Evolutionary conservation across 1,140 invertebrate genomes (phyloP), one percentile per base, ranked within the genome.

Genomic region (Gonioctena quinquepunctata): DNA sequence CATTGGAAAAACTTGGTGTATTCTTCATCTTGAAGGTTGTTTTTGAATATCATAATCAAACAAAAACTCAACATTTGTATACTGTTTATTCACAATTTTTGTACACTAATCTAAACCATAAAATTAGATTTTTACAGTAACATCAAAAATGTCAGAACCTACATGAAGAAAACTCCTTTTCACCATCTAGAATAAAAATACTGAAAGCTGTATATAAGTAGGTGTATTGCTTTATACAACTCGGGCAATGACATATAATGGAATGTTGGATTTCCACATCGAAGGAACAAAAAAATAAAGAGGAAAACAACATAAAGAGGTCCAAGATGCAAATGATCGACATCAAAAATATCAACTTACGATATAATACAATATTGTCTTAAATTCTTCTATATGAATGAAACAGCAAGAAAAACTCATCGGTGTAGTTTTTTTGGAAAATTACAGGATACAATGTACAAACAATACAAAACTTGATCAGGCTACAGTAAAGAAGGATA

Each of bases 121-220:
- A 73, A 49, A 70, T 68, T 71, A 66, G 57, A 65, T 73, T 73
- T 66, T 70, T 67, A 69, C n/a, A 52, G 26, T 67, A 70, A 70
- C 71, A 73, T 66, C 68, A 28, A 62, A 59, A 73, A 72, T 70
- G 71, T 70, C 64, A 56, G 68, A 57, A 65, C 33, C 71, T 73
- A 73, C 68, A 69, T 60, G 42, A 67, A 67, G 56, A 67, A 67
- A 71, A 69, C 66, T 75, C 68, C 74, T n/a, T 52, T 76, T 72
- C 72, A 76, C 74, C 66, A 68, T 76, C 72, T 77, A 76, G 57
- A 71, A 75, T 69, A 72, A 73, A 71, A 77, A 77, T 77, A 77
- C 76, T 77, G 76, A 76, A 76, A 76, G 70, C 68, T 73, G 60
- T 66, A 62, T 56, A 21, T 65, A 61, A 59, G 56, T 61, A 60